phyloP scores from a whole-genome alignment of 2,888 invertebrate genomes.

The Deilephila porcellus region DNA sequence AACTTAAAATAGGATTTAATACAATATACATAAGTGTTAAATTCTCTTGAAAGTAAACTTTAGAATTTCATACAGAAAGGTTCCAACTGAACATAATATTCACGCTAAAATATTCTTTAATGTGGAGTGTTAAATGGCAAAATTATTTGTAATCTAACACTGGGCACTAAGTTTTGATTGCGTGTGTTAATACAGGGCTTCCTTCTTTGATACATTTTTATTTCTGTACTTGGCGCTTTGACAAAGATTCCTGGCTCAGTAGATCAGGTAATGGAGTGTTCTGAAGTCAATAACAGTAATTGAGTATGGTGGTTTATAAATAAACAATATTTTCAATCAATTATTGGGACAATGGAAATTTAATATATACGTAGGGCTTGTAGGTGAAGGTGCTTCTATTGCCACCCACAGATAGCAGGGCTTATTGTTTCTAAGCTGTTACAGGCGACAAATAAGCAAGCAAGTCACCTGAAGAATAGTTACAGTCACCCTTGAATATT shows the following conservation, averaged over 20 bases:
- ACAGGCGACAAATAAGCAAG: no score
- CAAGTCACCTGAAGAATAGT: no score
- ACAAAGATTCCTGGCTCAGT: background rate
- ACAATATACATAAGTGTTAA: accelerated
- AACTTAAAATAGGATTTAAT: conserved; percentile 32
- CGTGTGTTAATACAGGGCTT: conserved; percentile 39
- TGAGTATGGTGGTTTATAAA: no score
- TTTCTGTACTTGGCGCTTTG: conserved; percentile 6
- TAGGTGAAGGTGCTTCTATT: no score
- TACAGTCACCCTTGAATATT: no score
- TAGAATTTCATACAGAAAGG: conserved; percentile 3
- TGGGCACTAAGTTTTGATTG: conserved; percentile 38
- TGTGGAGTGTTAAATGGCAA: background rate
- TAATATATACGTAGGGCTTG: no score
- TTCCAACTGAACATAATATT: conserved; percentile 12
- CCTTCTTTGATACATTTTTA: conserved; percentile 36
- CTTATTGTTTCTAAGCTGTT: no score
- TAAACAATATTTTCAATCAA: no score
- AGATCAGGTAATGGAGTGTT: background rate
- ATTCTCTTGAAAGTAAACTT: background rate
- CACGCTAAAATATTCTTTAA: conserved; percentile 12
- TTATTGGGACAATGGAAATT: no score
- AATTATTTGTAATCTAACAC: conserved; percentile 8
- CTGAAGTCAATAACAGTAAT: background rate
- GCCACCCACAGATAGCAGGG: no score